Evolutionary conservation across 2,113 vertebrate genomes (phyloP).

Genomic region (Calcarius ornatus): DNA sequence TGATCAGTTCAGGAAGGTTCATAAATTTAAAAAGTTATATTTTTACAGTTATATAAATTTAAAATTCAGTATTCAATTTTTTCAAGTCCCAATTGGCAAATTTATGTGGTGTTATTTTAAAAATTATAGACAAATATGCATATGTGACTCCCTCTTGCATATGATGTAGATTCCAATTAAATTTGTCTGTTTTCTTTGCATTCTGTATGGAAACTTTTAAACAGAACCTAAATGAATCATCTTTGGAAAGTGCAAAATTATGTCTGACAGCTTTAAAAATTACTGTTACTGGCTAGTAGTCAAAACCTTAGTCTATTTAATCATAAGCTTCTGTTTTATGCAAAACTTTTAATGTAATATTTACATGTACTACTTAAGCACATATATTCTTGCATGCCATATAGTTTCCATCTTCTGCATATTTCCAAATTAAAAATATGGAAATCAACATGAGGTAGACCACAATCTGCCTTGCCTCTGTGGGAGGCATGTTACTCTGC

Average conservation of each 20-base stretch:
- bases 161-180: background rate
- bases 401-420: background rate
- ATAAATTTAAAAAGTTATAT: background rate
- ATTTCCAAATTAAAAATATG: background rate
- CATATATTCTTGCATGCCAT: background rate
- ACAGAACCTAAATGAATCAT: background rate
- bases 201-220: conserved; percentile 9
- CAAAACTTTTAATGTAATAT: background rate
- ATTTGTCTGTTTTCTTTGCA: background rate
- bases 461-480: background rate
- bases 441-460: background rate
- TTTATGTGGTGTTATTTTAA: background rate
- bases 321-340: background rate
- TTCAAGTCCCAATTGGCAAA: background rate
- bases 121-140: background rate
- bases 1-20: background rate
- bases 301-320: conserved; percentile 5
- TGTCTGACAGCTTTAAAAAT: background rate
- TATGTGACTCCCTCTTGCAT: background rate
- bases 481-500: background rate
- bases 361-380: background rate
- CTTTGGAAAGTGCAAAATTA: background rate
- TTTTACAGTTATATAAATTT: background rate
- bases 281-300: background rate
- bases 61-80: background rate